phyloP scores from a whole-genome alignment of 1,140 invertebrate species.

The Aleiodes sp. region DNA sequence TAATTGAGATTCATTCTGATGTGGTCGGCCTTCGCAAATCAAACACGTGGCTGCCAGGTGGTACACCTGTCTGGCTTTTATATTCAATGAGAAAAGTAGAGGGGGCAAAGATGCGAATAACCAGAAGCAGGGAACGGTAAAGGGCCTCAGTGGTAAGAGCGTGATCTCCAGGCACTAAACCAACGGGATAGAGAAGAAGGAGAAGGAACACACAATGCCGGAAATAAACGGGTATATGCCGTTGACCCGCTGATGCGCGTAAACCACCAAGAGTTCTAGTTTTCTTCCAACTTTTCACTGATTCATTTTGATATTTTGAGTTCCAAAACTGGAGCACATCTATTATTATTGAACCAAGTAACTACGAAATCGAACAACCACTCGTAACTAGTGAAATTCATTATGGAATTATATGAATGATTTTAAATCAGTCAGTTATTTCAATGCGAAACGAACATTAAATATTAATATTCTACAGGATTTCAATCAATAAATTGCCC shows the following conservation, averaged over 20 bases:
- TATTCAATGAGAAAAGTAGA: background rate
- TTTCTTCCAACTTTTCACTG: background rate
- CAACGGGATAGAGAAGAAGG: constrained; percentile 22
- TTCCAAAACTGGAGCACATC: constrained; percentile 2
- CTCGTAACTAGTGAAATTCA: no score
- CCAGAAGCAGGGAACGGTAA: constrained; percentile 25
- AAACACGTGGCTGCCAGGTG: constrained; percentile 32
- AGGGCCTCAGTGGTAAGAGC: constrained; percentile 20
- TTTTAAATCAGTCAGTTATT: no score
- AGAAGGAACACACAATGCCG: constrained; percentile 53
- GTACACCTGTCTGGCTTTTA: constrained; percentile 26
- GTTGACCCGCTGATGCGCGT: constrained; percentile 51
- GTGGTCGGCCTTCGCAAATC: constrained; percentile 17
- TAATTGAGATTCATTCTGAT: background rate
- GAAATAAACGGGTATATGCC: constrained; percentile 60
- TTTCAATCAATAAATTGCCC: background rate
- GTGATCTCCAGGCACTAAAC: constrained; percentile 18
- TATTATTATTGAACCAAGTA: background rate
- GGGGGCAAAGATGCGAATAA: constrained; percentile 2
- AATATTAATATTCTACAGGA: no score
- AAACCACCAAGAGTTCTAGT: background rate
- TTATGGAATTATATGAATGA: no score
- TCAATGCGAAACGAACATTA: no score
- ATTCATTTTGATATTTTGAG: constrained; percentile 13
- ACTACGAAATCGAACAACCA: no score